Evolutionary conservation across 2,797 vertebrate genomes (phyloP).

Genomic region (Pseudomugil gertrudae): DNA sequence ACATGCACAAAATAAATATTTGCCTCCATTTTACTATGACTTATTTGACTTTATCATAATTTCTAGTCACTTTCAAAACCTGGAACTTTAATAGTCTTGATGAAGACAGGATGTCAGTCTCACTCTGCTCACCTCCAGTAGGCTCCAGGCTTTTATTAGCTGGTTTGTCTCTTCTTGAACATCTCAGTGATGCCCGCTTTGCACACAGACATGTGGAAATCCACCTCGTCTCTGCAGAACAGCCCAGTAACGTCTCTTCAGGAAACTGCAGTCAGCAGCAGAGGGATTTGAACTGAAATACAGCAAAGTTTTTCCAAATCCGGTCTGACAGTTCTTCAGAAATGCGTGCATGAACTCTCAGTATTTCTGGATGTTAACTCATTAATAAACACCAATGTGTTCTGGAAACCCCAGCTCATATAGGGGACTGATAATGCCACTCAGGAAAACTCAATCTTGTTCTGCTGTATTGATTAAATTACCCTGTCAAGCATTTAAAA

Average conservation of each 20-base stretch:
- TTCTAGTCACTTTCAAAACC: slow-evolving; percentile 31
- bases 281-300: slow-evolving; percentile 84
- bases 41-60: background rate
- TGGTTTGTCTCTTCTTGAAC: slow-evolving; percentile 49
- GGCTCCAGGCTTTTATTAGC: slow-evolving; percentile 48
- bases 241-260: slow-evolving; percentile 67
- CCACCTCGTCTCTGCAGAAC: slow-evolving; percentile 52
- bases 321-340: slow-evolving; percentile 23
- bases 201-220: slow-evolving; percentile 63
- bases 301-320: slow-evolving; percentile 49
- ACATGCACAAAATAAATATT: slow-evolving; percentile 1
- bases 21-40: background rate
- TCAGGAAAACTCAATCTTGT: background rate
- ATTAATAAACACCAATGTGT: background rate
- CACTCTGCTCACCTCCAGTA: slow-evolving; percentile 18
- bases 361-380: background rate
- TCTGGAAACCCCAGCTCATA: background rate
- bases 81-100: slow-evolving; percentile 39
- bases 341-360: background rate
- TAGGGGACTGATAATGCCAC: background rate
- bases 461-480: background rate
- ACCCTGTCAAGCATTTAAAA: background rate
- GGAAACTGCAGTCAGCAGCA: slow-evolving; percentile 89
- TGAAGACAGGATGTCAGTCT: slow-evolving; percentile 44
- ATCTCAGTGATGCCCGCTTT: slow-evolving; percentile 43